Base-by-base conservation (phyloP, 2,113 vertebrate genomes). In the Triplophysa rosa region DNA sequence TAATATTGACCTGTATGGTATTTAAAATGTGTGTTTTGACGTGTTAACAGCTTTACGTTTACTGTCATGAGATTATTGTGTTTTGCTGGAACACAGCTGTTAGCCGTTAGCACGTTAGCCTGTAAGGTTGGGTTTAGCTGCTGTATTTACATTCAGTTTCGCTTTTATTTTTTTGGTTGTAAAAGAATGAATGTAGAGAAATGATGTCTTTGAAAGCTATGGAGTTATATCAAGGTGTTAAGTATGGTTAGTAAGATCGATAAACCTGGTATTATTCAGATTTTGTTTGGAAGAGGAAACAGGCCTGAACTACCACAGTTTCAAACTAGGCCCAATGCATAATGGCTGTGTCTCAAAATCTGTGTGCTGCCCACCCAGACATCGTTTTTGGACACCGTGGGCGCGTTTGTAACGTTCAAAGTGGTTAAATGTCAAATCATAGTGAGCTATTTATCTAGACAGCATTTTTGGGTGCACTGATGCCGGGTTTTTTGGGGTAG, bases 121-220 rank as follows among this genome's bases (percentile, higher is more conserved):
- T 65, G 45, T 33, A 19, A 56, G 52, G 52, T 7, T 56, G 52
- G 52, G 16, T 49, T 65, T 40, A 63, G 74, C 45, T 65, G 26
- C 62, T 65, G 17, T 77, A 77, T 77, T 77, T 77, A 77, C 74
- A 52, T 77, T 77, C 61, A 66, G 42, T 77, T 77, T 77, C 72
- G 72, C 59, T 74, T 16, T 47, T 2, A 29, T 24, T 47, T 72
- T n/a, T 63, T 74, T 37, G 4, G 56, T 47, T 74, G 24, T 47
- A 49, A 63, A 45, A 13, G 16, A 74, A n/a, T 63, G 2, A 11
- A 62, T 19, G 6, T 42, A 42, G 6, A 26, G 63, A 74, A 49
- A 74, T 14, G 10, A 5, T 14, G 11, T 63, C 17, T 12, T 62
- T 4, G n/a, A 5, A 49, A 19, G 56, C 21, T 14, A 47, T 17